phyloP scores from a whole-genome alignment of 2,113 vertebrate genomes.

The human (Homo sapiens) region DNA sequence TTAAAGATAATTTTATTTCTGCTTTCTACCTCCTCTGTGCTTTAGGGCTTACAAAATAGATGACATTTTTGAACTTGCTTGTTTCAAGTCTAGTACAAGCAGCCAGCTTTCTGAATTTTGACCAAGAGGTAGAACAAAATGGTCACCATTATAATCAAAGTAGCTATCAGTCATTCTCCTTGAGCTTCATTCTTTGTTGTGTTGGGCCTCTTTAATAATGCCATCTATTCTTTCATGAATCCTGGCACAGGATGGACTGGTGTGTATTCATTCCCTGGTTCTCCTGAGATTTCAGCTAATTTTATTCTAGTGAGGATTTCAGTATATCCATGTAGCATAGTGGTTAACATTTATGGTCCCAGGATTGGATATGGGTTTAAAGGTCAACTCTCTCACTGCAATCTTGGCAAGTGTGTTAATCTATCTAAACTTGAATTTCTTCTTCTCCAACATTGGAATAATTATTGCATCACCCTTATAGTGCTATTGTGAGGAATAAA shows the following conservation, averaged over 20 bases:
- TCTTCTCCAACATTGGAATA: not conserved
- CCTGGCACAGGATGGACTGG: not conserved
- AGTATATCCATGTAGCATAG: not conserved
- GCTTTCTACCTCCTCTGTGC: not conserved
- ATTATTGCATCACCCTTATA: not conserved
- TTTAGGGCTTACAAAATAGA: conserved; percentile 3
- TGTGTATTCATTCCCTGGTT: not conserved
- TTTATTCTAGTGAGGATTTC: not conserved
- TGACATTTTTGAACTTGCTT: conserved; percentile 60
- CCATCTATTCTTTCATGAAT: not conserved
- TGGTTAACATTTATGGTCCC: not conserved
- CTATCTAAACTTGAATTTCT: not conserved
- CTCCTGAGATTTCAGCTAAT: not conserved
- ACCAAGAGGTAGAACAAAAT: not conserved
- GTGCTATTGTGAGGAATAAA: not conserved
- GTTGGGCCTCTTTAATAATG: not conserved
- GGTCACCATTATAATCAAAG: conserved; percentile 24
- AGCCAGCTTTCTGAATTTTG: conserved; percentile 54
- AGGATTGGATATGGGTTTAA: not conserved
- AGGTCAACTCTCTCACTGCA: not conserved
- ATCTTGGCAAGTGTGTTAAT: not conserved
- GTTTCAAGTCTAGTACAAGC: conserved; percentile 44
- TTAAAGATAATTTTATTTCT: conserved; percentile 21
- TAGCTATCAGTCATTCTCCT: not conserved
- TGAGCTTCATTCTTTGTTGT: not conserved